These are phyloP conservation scores for Podiceps cristatus DNA, from an alignment of 2,113 vertebrate species.

Conservation along the genomic window DNA sequence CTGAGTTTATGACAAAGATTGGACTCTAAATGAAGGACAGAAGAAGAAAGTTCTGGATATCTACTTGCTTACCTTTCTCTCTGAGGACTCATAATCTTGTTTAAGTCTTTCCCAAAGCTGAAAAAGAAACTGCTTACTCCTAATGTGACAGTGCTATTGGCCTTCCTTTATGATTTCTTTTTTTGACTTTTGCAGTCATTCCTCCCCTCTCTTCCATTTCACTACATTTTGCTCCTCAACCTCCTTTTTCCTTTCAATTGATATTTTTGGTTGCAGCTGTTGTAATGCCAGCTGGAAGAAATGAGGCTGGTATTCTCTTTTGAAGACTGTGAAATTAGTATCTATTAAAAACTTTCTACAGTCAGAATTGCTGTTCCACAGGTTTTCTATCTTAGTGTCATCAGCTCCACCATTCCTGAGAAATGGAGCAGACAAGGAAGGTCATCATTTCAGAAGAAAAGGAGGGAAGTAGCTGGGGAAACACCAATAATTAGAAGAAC, in stretches of 20 bases:
- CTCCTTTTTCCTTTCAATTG: neutral
- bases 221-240: neutral
- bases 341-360: neutral
- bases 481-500: neutral
- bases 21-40: neutral
- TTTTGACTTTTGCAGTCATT: neutral
- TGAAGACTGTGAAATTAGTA: neutral
- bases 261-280: neutral
- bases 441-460: neutral
- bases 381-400: neutral
- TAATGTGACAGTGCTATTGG: neutral
- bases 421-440: neutral
- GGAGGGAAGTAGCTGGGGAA: neutral
- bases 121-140: neutral
- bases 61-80: neutral
- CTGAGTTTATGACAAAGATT: neutral
- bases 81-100: neutral
- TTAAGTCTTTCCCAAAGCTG: neutral
- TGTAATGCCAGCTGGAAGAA: neutral
- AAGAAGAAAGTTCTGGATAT: neutral
- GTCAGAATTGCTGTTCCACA: neutral
- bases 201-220: neutral
- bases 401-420: neutral
- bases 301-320: neutral
- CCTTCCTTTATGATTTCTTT: neutral